phyloP scores from a whole-genome alignment of 2,797 vertebrate species.

The Staurois parvus region DNA sequence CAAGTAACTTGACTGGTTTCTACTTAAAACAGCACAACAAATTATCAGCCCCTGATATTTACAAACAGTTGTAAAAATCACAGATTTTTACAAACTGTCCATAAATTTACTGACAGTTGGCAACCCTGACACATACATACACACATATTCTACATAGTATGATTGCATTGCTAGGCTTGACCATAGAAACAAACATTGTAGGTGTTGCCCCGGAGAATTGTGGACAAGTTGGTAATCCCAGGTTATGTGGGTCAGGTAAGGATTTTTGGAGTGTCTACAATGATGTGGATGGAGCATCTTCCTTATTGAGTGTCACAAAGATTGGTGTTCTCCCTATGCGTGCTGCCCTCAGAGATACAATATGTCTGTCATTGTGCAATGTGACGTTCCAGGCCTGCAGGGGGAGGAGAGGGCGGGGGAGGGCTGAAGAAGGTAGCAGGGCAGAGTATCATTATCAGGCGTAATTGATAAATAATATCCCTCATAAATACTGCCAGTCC shows the following conservation, averaged over 20 bases:
- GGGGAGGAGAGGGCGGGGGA: constrained; percentile 46
- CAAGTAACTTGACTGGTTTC: too few relatives aligned
- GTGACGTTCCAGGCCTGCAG: constrained; percentile 46
- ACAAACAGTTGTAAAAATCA: too few relatives aligned
- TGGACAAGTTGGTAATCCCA: background rate
- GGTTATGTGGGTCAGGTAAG: constrained; percentile 22
- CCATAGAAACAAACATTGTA: background rate
- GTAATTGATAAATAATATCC: constrained; percentile 92
- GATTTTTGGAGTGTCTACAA: constrained; percentile 6
- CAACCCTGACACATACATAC: too few relatives aligned
- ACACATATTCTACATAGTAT: background rate
- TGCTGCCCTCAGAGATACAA: constrained; percentile 49
- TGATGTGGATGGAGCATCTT: background rate
- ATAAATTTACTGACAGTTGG: too few relatives aligned
- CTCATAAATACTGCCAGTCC: constrained; percentile 87
- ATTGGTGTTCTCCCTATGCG: constrained; percentile 32
- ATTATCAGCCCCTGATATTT: too few relatives aligned
- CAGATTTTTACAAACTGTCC: too few relatives aligned
- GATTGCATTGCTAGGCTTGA: background rate
- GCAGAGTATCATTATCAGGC: constrained; percentile 69
- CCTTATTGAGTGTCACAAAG: constrained; percentile 38
- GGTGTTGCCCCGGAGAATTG: background rate
- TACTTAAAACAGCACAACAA: too few relatives aligned
- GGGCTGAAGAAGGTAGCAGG: constrained; percentile 69
- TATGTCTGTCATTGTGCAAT: constrained; percentile 57